Base-by-base conservation (phyloP, 1,140 invertebrate species). In the Tribolium madens region DNA sequence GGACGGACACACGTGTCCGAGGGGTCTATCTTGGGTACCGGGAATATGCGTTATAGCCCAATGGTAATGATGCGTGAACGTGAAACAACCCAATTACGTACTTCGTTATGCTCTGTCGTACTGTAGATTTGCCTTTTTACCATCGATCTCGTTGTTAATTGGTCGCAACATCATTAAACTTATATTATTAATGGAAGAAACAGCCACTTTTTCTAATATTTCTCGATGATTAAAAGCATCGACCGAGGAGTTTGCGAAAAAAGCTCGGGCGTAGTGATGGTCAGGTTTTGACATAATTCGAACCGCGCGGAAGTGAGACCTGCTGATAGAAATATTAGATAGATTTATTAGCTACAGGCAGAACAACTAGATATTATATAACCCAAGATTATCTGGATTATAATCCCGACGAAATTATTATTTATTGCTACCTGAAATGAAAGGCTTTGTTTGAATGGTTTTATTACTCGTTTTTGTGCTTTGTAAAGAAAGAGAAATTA, bases 1-100 rank as follows among this genome's bases (percentile, higher is more conserved):
- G 57, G 57, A 64, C 57, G 57, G 57, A 64, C 57, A 64, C 57
- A 64, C 57, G 57, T 64, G 57, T 64, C 57, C 57, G 57, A 64
- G 57, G 57, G 57, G 9, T 64, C 21, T 33, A 33, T 64, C 57
- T 18, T 21, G 52, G 52, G 57, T 64, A 64, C 57, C 26, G 26
- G 57, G 57, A 64, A 64, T 64, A 64, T 14, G 57, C 57, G 57
- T 64, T 64, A 64, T 64, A 64, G 26, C 26, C 57, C 57, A 64
- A 26, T 48, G 73, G 73, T 75, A 75, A 75, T 75, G 73, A 75
- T 75, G 73, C 73, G 73, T 75, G 64, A 75, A 75, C 73, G 73
- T 75, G 64, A 68, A 75, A 75, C 64, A 75, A 75, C 53, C 53
- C 73, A 75, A 75, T 75, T 75, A 75, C 48, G 26, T 68, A 75